Evolutionary conservation across 2,888 invertebrate genomes (phyloP), one percentile per base, ranked within the genome.

Genomic region (Drosophila testacea): DNA sequence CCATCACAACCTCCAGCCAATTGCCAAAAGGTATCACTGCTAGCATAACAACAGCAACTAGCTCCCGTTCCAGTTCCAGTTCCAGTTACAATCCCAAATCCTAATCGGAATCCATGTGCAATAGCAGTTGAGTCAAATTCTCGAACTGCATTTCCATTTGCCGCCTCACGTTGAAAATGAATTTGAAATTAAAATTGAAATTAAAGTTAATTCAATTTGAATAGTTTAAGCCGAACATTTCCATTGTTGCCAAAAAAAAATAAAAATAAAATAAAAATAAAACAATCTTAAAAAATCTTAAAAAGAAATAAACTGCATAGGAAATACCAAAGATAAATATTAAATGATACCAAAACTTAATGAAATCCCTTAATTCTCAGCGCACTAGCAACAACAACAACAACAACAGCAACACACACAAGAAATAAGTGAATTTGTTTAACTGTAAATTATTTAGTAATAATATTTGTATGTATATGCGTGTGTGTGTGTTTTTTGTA

Each of bases 11-110:
- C 67, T 44, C 82, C 88, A 9, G 79, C 91, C 79, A 92, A 91
- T 70, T 92, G 92, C 78, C 92, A 92, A 73, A 92, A 92, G 71
- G 92, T 92, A 9, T 91, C 92, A 48, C 81, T 92, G 79, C 74
- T 92, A 76, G 92, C 91, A 90, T 92, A 92, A 92, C 91, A 89
- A 57, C 75, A 73, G 39, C 77, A 69, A 41, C 66, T 81, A 73
- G 76, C 74, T 32, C 32, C 32, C 6, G 32, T 10, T 38, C 47
- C 61, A 51, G 44, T 60, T 54, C 68, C 56, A 47, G 10, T 10
- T 32, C 38, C 64, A 38, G 22, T 22, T 34, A 46, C 79, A 50
- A 47, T 46, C 60, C 62, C 61, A 28, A 46, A 1, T 22, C 22
- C 66, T 67, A 73, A 69, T 67, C 86, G 80, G 76, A 88, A 71